These are phyloP conservation scores for Nesogale talazaci DNA, from an alignment of 2,113 vertebrate genomes.

Conservation along the genomic window DNA sequence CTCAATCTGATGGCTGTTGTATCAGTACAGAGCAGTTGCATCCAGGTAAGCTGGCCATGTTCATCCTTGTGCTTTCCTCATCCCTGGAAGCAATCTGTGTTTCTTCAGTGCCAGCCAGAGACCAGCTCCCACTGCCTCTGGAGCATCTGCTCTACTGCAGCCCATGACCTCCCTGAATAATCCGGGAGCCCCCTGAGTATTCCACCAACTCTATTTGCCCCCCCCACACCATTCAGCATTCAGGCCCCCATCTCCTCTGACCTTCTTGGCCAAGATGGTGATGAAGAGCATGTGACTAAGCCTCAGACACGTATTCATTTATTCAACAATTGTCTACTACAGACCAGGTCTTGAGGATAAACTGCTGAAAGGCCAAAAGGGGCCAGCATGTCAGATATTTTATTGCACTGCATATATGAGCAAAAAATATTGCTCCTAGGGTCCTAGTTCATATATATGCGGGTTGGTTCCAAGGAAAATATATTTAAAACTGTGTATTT, in stretches of 20 bases:
- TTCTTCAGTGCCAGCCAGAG: neutral
- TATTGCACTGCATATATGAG: too few species aligned
- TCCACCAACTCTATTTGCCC: neutral
- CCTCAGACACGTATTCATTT: neutral
- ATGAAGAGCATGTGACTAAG: neutral
- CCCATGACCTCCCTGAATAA: neutral
- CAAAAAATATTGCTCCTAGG: too few species aligned
- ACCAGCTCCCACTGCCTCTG: neutral
- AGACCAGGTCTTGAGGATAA: too few species aligned
- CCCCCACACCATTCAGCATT: neutral
- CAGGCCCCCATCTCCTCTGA: neutral
- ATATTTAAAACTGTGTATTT: too few species aligned
- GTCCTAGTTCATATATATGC: too few species aligned
- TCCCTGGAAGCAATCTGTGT: too few species aligned
- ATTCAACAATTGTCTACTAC: too few species aligned
- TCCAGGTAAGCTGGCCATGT: neutral
- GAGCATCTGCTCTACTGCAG: neutral
- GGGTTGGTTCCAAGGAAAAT: too few species aligned
- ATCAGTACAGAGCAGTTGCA: too few species aligned
- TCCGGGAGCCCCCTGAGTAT: neutral
- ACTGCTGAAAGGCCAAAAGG: too few species aligned
- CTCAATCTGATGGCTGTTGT: too few species aligned
- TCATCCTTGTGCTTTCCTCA: neutral
- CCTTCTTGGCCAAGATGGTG: neutral
- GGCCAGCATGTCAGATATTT: too few species aligned